Base-by-base conservation (phyloP, 2,797 vertebrate species). In the Pampus argenteus region DNA sequence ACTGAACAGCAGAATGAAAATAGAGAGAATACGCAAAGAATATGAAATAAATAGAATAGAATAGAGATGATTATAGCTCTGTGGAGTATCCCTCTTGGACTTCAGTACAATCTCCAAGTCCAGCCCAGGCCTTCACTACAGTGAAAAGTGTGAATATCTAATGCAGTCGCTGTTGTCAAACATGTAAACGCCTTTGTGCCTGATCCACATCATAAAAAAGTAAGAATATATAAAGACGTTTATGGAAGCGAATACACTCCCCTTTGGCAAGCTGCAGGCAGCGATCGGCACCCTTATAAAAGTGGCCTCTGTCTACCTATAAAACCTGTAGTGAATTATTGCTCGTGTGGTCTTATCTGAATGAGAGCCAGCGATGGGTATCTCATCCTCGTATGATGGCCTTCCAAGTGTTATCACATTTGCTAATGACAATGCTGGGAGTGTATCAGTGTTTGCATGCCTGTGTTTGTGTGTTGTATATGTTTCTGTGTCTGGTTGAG, bases 141-240 rank as follows among this genome's bases (percentile, higher is more conserved):
- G 54, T 28, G 15, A 9, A 26, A 9, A 26, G 64, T 62, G 61
- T 74, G 82, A 88, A 80, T 80, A 60, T 60, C 69, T 66, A 66
- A 82, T 54, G 52, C 51, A 11, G 54, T 82, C 23, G 2, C 54
- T 61, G 28, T 42, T 44, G 78, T 71, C 74, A 28, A 75, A 78
- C 54, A 66, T 66, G 50, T 54, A 66, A 65, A 69, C 40, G 64
- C 66, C 69, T 88, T 83, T 81, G 78, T 64, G 47, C 74, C 75
- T 38, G 79, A 85, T 75, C 62, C 76, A 78, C 81, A 49, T 90
- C 82, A 81, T 90, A 89, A 89, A 88, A 85, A 84, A 76, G 67
- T 26, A 58, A 50, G 75, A 89, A 91, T 86, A 92, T 91, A 91
- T 83, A 75, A 69, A 86, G 85, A 90, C 81, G 20, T 92, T 94